These are phyloP conservation scores for Vanessa cardui DNA, from an alignment of 2,888 invertebrate species.

Conservation along the genomic window DNA sequence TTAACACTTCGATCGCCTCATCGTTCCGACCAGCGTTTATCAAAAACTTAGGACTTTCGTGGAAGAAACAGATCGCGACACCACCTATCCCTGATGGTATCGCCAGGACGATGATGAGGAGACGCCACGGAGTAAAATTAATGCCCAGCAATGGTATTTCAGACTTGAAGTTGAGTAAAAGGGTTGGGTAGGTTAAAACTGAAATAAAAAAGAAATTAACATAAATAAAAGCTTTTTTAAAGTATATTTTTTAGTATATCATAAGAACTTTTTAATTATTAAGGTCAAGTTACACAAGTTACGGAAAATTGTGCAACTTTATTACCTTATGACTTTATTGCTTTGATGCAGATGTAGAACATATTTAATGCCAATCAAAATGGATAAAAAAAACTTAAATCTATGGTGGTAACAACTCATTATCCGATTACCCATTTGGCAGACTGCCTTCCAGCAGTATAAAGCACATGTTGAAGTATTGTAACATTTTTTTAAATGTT, in stretches of 20 bases:
- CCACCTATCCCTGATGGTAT: conserved; percentile 80
- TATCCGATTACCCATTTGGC: too few relatives aligned
- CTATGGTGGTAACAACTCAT: too few relatives aligned
- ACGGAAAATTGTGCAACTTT: too few relatives aligned
- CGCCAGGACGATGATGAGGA: conserved; percentile 83
- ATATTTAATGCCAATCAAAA: too few relatives aligned
- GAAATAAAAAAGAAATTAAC: conserved; percentile 41
- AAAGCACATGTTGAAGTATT: too few relatives aligned
- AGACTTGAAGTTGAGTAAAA: conserved; percentile 79
- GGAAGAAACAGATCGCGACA: conserved; percentile 81
- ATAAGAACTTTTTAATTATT: too few relatives aligned
- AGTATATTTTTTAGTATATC: not conserved
- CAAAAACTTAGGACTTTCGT: conserved; percentile 91
- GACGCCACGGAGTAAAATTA: conserved; percentile 87
- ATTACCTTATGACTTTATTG: too few relatives aligned
- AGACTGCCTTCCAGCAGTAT: too few relatives aligned
- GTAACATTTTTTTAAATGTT: too few relatives aligned
- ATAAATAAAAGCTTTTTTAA: not conserved
- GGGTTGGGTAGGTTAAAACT: conserved; percentile 86
- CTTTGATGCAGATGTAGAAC: too few relatives aligned
- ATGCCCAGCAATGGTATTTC: conserved; percentile 75
- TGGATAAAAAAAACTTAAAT: too few relatives aligned
- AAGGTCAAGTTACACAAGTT: too few relatives aligned
- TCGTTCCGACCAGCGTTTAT: conserved; percentile 84
- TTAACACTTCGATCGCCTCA: conserved; percentile 81